Evolutionary conservation across 2,888 invertebrate species (phyloP), one percentile per base, ranked within the genome.

Genomic region (Platerodrilus igneus): DNA sequence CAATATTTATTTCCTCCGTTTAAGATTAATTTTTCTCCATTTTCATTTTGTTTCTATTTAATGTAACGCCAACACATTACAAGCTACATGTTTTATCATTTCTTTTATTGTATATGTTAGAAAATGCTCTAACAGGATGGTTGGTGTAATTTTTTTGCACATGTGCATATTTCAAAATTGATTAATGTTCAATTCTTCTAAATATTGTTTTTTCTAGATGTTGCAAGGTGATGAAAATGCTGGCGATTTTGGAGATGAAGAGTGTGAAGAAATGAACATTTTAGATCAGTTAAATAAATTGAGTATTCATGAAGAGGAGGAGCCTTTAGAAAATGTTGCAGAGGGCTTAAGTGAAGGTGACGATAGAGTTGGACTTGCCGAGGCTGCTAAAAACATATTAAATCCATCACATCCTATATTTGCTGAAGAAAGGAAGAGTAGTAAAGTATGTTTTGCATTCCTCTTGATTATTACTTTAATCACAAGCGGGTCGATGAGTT

Each of bases 331-430:
- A 2, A 17, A 52, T 1, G 69, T 70, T 18, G 51, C 53, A 6
- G 33, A 43, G 5, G 49, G 38, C 37, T 51, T 47, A 21, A 34
- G 27, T 45, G 26, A 32, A 10, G 37, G 45, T 29, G 63, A 66
- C 2, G 73, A 72, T 14, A 63, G 69, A 6, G 73, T 74, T 0
- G 70, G 74, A 0, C 64, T 75, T 8, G 61, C 69, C 0, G 77
- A 78, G 51, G 79, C 81, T 0, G 71, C 78, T 4, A 71, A 76
- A 10, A 77, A 78, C 14, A 71, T 85, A 15, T 65, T 87, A 16
- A 78, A 78, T 2, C 72, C 76, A 1, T 72, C 73, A 22, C 84
- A 88, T 72, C 87, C 88, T 0, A 77, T 88, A 4, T 89, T 87
- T 66, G 57, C 76, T 15, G 57, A 73, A 1, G 53, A 68, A 2